Conservation (phyloP, 2,888 invertebrate genomes). For the Caenorhabditis sinica region DNA sequence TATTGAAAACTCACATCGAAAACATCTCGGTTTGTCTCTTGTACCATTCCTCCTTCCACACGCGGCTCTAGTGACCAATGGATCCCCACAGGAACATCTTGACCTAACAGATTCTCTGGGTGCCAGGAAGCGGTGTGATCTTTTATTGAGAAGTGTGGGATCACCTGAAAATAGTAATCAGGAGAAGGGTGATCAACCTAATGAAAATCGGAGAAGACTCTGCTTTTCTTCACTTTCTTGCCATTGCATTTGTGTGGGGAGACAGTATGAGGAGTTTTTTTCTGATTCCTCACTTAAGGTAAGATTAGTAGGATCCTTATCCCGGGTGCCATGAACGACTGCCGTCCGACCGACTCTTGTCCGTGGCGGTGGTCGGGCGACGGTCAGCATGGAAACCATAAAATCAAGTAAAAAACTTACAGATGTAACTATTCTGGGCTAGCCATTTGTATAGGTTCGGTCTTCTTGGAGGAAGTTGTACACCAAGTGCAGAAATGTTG, state of each 20-base stretch:
- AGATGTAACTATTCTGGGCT: conserved; percentile 62
- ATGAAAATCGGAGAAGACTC: too few relatives aligned
- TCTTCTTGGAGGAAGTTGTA: not conserved
- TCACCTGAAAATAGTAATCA: conserved; percentile 31
- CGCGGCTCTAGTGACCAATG: conserved; percentile 35
- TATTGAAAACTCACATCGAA: conserved; percentile 36
- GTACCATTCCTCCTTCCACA: conserved; percentile 23
- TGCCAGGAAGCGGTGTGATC: conserved; percentile 35
- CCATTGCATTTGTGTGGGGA: too few relatives aligned
- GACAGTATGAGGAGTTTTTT: too few relatives aligned
- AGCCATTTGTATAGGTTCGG: conserved; percentile 60
- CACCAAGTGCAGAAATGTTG: not conserved
- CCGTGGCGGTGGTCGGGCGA: too few relatives aligned
- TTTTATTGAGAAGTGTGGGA: conserved; percentile 46
- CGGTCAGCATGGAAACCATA: not conserved
- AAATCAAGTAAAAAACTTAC: conserved; percentile 32
- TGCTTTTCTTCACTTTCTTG: too few relatives aligned
- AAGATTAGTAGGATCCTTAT: too few relatives aligned
- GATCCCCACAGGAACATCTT: conserved; percentile 57
- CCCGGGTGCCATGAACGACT: too few relatives aligned
- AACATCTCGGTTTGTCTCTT: conserved; percentile 30
- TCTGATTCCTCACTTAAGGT: too few relatives aligned
- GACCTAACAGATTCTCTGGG: conserved; percentile 16
- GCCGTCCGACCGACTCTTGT: not conserved
- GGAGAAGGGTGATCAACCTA: too few relatives aligned